Evolutionary conservation across 2,113 vertebrate genomes (phyloP).

Genomic region (Ophthalmolycus amberensis): DNA sequence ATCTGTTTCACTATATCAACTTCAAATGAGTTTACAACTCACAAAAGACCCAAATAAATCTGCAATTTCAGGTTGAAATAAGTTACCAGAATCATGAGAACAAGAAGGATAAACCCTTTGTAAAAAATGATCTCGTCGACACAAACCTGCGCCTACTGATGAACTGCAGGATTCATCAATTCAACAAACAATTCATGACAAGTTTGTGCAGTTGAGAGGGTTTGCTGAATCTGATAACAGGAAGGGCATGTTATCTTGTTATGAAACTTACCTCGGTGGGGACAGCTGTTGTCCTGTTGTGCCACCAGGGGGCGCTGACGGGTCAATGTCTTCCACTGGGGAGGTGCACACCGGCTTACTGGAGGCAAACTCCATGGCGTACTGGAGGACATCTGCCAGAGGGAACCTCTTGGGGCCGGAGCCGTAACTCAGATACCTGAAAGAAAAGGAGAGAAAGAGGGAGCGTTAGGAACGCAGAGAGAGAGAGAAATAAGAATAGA

Average conservation of each 20-base stretch:
- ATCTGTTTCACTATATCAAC: no score
- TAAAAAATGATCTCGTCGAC: no score
- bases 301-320: conserved; percentile 86
- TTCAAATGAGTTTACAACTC: no score
- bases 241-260: neutral
- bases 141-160: no score
- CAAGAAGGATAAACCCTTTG: no score
- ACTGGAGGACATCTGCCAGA: conserved; percentile 97
- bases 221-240: neutral
- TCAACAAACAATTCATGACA: neutral
- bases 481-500: conserved; percentile 9
- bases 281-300: conserved; percentile 84
- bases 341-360: conserved; percentile 97
- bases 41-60: no score
- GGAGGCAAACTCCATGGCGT: conserved; percentile 97
- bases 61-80: no score
- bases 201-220: neutral
- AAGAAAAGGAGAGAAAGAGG: conserved; percentile 9
- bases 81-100: no score
- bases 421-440: conserved; percentile 96
- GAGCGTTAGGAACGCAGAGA: neutral
- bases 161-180: neutral
- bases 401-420: conserved; percentile 99
- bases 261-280: conserved; percentile 84
- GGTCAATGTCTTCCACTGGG: conserved; percentile 93